Conservation (phyloP, 1,140 invertebrate species). For the Semibalanus balanoides region DNA sequence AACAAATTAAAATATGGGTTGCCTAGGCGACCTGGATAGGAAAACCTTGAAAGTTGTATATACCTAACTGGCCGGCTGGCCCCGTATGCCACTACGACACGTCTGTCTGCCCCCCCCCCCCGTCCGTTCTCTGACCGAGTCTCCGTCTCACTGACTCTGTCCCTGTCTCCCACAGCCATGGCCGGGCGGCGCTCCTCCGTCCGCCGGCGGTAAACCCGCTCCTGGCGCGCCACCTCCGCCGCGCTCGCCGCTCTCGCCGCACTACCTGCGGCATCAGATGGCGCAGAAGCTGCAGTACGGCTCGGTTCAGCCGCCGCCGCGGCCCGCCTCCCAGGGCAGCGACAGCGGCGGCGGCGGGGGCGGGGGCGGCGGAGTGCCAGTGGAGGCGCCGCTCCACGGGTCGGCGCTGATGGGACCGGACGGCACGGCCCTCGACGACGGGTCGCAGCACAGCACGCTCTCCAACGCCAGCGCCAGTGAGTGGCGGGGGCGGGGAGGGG, state of each 20-base stretch:
- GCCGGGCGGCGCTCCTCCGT: no score
- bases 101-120: no score
- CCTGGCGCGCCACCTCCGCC: no score
- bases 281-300: background rate
- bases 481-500: background rate
- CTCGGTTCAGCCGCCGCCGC: background rate
- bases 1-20: no score
- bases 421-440: background rate
- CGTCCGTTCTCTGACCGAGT: background rate
- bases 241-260: background rate
- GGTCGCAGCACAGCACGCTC: constrained; percentile 3
- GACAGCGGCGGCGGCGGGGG: background rate
- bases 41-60: no score
- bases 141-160: no score
- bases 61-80: no score
- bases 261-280: background rate
- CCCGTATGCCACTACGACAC: no score
- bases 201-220: background rate
- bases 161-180: background rate
- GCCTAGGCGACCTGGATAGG: no score
- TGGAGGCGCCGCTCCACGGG: background rate
- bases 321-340: background rate
- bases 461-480: background rate
- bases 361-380: background rate
- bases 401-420: background rate